phyloP scores from a whole-genome alignment of 2,113 vertebrate genomes.

The Grantiella picta region DNA sequence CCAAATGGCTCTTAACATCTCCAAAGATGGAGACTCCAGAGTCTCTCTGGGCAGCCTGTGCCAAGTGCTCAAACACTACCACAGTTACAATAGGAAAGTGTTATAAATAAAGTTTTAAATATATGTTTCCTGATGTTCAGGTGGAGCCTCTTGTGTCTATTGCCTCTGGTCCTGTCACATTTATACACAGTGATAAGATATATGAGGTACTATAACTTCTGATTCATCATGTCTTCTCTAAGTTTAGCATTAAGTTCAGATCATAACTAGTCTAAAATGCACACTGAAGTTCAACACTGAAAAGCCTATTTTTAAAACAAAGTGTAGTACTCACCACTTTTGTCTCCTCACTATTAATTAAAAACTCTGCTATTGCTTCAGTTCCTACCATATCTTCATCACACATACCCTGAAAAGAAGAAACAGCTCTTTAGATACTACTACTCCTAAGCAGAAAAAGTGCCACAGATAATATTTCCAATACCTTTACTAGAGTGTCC shows the following conservation, averaged over 20 bases:
- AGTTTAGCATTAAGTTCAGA: not conserved
- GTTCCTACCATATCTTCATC: slow-evolving; percentile 80
- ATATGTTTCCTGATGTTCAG: not conserved
- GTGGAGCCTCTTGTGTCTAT: not conserved
- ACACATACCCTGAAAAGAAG: slow-evolving; percentile 64
- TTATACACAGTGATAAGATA: not conserved
- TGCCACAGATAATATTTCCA: not conserved
- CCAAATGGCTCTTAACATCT: not conserved
- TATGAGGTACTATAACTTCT: not conserved
- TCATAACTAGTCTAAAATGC: not conserved
- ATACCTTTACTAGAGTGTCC: not conserved
- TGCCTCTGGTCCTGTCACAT: not conserved
- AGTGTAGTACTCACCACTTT: slow-evolving; percentile 80
- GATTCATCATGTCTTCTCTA: not conserved
- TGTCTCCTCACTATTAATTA: slow-evolving; percentile 87
- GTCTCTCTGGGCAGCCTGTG: not conserved
- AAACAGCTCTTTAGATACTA: slow-evolving; percentile 5
- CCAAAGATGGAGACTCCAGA: not conserved
- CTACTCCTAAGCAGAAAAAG: not conserved
- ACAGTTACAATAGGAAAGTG: not conserved
- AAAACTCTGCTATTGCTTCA: slow-evolving; percentile 90
- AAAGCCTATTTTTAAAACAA: not conserved
- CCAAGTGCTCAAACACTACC: not conserved
- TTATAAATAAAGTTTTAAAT: not conserved
- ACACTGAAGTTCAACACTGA: not conserved